Base-by-base conservation (phyloP, 2,888 invertebrate species). In the Gandaritis pyraliata region DNA sequence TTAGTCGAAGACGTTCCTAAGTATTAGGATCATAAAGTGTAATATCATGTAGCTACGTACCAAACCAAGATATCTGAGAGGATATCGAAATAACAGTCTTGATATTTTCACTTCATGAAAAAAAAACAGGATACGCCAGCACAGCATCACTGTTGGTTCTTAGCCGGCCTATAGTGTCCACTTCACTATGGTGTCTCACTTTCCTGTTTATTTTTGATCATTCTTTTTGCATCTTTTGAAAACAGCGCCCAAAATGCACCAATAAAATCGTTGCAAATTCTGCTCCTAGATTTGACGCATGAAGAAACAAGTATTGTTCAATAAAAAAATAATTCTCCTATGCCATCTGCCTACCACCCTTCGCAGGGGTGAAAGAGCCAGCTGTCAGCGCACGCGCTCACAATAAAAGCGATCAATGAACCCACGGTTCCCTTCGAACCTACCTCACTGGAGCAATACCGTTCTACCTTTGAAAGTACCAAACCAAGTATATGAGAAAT, bases 351-450 rank as follows among this genome's bases (percentile, higher is more conserved):
- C 80, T 76, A 76, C 80, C 78, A 77, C 72, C 72, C 73, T 65
- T 72, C 75, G 72, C 75, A 80, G 80, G 83, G 80, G 82, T 70
- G 76, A 65, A 64, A 73, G 69, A 74, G 70, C 82, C 91, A 91
- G 91, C 91, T 91, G 90, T 77, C 87, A 70, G 63, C 87, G 90
- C 90, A 87, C 89, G 90, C 90, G 90, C 86, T 77, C 68, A 88
- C 90, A 89, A 88, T 87, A 78, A 80, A 73, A 69, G 76, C 88
- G 91, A 89, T 82, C 91, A 88, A 87, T 90, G 91, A 92, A 90
- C 91, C 80, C 88, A 72, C 80, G 79, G 80, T 80, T n/a, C 81
- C 87, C 87, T 81, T 64, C 78, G 75, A 76, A 80, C 81, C 76
- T 73, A 80, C 81, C 76, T 73, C 74, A 69, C 59, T 61, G 69